Evolutionary conservation across 2,113 vertebrate genomes (phyloP), one percentile per base, ranked within the genome.

Genomic region (Bostrychus sinensis): DNA sequence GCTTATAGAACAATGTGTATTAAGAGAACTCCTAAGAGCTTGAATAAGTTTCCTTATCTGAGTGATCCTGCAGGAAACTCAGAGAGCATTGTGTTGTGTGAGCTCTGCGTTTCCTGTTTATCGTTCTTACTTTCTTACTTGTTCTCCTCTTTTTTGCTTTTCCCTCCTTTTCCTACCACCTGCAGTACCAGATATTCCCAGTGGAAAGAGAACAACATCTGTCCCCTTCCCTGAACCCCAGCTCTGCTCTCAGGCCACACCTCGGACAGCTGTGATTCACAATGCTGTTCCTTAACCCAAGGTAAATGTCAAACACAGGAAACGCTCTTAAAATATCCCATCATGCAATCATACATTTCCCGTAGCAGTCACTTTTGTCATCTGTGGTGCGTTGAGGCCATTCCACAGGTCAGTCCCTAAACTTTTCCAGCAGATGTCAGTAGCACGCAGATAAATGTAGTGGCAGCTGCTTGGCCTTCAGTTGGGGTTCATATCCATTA

Each of bases 31-130:
- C 37, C 37, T 81, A 73, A 37, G 42, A 59, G 64, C 80, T 84
- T 87, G 82, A 82, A 78, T 85, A 81, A 84, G 84, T 75, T 61
- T 84, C 72, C 88, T 91, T 89, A 91, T 89, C 88, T 89, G 80
- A 84, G 62, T 74, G 66, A 70, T 65, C 85, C 84, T 89, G 86
- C 88, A 89, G 89, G 88, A 91, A 89, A 82, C 80, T 80, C 64
- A 59, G 83, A 1, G 20, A 74, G 82, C 71, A 88, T 89, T 91
- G 88, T 89, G 82, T 86, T 89, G 66, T 89, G 66, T 85, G 78
- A 79, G 75, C 78, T 80, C 79, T 68, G 72, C 43, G 76, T 81
- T 89, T 91, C 89, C 89, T 91, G 89, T 87, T 89, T 89, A 84
- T 75, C 78, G 56, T 83, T 73, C 82, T 86, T 88, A 75, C 85